These are phyloP conservation scores for Colaptes auratus DNA, from an alignment of 2,113 vertebrate genomes.

Conservation along the genomic window DNA sequence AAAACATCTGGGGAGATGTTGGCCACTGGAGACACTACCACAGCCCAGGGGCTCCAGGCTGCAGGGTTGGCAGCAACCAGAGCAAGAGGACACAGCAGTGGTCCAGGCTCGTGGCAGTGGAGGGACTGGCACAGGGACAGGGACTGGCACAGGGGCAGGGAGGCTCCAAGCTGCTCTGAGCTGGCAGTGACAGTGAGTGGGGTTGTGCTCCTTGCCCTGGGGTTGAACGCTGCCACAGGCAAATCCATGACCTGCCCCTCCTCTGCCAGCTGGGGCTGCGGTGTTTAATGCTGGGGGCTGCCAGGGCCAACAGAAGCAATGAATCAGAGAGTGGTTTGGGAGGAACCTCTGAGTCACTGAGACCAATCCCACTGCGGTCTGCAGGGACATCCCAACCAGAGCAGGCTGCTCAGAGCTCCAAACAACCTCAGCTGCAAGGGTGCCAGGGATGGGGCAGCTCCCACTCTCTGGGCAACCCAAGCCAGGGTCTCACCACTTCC, in stretches of 20 bases:
- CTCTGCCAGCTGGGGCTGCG: not conserved
- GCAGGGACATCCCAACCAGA: not conserved
- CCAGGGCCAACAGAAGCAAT: fast-evolving
- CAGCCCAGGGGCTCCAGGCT: not conserved
- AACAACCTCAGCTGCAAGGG: not conserved
- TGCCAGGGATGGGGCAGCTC: not conserved
- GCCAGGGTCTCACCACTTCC: not conserved
- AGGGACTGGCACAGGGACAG: not conserved
- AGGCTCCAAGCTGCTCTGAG: fast-evolving
- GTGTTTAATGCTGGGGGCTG: fast-evolving
- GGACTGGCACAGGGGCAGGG: fast-evolving
- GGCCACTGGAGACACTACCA: fast-evolving
- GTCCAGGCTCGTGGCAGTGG: fast-evolving
- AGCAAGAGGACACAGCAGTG: fast-evolving
- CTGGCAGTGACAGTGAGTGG: fast-evolving
- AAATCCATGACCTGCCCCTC: fast-evolving
- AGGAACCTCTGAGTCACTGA: not conserved
- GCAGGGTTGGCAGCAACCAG: fast-evolving
- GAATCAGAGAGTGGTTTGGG: not conserved
- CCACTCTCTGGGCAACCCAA: not conserved
- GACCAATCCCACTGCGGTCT: not conserved
- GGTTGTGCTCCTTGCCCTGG: not conserved
- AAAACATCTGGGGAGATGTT: not conserved
- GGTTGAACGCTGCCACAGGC: fast-evolving
- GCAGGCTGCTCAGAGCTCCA: not conserved